Base-by-base conservation (phyloP, 2,797 vertebrate species). In the Neosalanx taihuensis region DNA sequence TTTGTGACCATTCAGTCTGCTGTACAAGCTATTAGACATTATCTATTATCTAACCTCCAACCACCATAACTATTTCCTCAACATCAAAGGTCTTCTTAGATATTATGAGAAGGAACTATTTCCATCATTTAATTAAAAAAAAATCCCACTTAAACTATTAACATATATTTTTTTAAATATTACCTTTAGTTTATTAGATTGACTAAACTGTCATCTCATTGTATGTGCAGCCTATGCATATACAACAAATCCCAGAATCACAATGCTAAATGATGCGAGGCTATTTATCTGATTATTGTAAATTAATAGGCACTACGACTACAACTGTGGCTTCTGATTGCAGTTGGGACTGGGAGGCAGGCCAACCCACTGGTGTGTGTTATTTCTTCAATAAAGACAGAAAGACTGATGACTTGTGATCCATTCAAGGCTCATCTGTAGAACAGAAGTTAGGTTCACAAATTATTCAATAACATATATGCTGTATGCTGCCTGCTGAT, bases 1-100 rank as follows among this genome's bases (percentile, higher is more conserved):
- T 23, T 64, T 76, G 64, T 77, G 66, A 70, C 53, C 72, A 88
- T 87, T 78, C 85, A 80, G 75, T 72, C 75, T 79, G 57, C 58
- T 57, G 63, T 23, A 71, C 4, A 60, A 73, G 60, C 81, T 77
- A 84, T 85, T 81, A 87, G 80, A 71, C 49, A 75, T 77, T 71
- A 74, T 76, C 68, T 74, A 72, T 76, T 66, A 41, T 63, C 23
- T 60, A 67, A 67, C 67, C 15, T 62, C 73, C 71, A 33, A 81
- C 76, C 72, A 80, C 79, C 18, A 13, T 12, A 51, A 35, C 81
- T 73, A 77, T 74, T 23, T 63, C 65, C 65, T 71, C 18, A 72
- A 49, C 64, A 64, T 59, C 75, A 64, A 13, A 74, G 57, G 73
- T 63, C 30, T 58, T n/a, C 57, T 76, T 68, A 80, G 85, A 67